These are phyloP conservation scores for Salvelinus sp. DNA, from an alignment of 2,113 vertebrate genomes.

Conservation along the genomic window DNA sequence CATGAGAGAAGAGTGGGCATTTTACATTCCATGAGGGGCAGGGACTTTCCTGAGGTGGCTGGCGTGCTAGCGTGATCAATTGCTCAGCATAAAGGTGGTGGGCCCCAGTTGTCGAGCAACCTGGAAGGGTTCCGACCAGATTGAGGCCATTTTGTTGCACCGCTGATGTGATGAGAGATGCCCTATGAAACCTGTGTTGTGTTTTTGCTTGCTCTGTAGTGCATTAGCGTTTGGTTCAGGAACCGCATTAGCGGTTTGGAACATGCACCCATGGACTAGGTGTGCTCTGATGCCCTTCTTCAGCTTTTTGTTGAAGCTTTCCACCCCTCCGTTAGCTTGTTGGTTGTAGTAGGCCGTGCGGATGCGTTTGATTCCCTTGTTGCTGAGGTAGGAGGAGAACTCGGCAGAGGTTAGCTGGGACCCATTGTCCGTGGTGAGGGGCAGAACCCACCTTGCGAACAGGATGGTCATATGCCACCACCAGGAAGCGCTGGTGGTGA, in stretches of 20 bases:
- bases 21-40: background rate
- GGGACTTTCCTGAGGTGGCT: conserved; percentile 19
- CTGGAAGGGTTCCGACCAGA: conserved; percentile 12
- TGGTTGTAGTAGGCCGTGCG: background rate
- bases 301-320: background rate
- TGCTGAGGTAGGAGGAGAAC: too few relatives aligned
- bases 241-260: background rate
- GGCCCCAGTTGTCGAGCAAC: background rate
- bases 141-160: too few relatives aligned
- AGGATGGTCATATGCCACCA: too few relatives aligned
- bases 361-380: too few relatives aligned
- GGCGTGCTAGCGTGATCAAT: conserved; percentile 3
- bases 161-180: conserved; percentile 13
- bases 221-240: conserved; percentile 13
- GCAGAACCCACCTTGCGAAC: too few relatives aligned
- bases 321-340: conserved; percentile 1
- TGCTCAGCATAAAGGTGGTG: conserved; percentile 1
- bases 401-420: too few relatives aligned
- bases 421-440: too few relatives aligned
- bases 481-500: too few relatives aligned
- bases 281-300: background rate
- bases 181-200: conserved; percentile 10
- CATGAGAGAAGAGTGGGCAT: too few relatives aligned
- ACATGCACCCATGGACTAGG: conserved; percentile 17
- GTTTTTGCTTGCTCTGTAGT: conserved; percentile 25